These are phyloP conservation scores for Solenodon paradoxus DNA, from an alignment of 2,113 vertebrate species.

Conservation along the genomic window DNA sequence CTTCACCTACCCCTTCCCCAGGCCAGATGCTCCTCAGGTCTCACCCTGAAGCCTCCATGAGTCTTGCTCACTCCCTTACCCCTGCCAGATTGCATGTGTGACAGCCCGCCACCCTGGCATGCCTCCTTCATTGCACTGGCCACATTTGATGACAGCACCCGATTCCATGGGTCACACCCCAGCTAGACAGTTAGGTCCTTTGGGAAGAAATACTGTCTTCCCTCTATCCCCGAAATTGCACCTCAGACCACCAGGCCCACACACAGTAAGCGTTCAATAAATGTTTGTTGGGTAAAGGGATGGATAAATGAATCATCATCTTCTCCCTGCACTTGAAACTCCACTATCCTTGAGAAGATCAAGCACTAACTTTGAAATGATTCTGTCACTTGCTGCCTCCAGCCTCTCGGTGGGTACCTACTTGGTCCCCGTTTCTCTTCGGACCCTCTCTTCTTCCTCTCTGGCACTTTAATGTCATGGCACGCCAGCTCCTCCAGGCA, in stretches of 20 bases:
- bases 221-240: background rate
- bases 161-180: background rate
- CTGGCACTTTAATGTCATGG: background rate
- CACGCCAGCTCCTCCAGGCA: background rate
- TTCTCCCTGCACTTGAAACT: background rate
- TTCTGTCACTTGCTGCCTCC: background rate
- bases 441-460: background rate
- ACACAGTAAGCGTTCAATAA: constrained; percentile 7
- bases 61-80: background rate
- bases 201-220: background rate
- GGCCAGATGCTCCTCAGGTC: background rate
- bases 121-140: background rate
- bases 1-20: background rate
- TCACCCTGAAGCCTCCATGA: background rate
- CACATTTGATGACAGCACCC: background rate
- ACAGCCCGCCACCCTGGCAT: background rate
- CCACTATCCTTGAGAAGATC: background rate
- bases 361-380: background rate
- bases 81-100: accelerated
- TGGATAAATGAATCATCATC: background rate
- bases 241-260: background rate
- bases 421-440: background rate
- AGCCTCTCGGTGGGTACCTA: background rate
- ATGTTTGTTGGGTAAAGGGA: constrained; percentile 42
- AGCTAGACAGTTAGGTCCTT: background rate